These are phyloP conservation scores for Siniperca undulata DNA, from an alignment of 2,797 vertebrate genomes.

Conservation along the genomic window DNA sequence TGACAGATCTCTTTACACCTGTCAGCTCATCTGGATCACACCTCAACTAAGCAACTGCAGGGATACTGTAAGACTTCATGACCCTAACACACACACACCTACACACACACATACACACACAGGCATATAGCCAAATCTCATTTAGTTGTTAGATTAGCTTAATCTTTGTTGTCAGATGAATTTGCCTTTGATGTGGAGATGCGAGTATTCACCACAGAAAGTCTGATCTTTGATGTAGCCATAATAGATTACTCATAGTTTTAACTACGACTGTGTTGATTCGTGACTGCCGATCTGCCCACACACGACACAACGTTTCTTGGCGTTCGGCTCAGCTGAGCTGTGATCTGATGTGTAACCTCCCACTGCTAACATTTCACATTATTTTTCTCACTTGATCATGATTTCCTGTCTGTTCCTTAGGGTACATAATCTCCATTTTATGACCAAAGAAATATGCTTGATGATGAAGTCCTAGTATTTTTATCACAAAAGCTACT, in stretches of 20 bases:
- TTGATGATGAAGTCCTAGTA: background rate
- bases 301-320: conserved; percentile 40
- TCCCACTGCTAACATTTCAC: conserved; percentile 39
- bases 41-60: conserved; percentile 13
- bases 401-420: conserved; percentile 5
- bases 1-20: conserved; percentile 19
- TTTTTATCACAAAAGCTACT: background rate
- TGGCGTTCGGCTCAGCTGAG: conserved; percentile 31
- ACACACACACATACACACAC: background rate
- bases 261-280: conserved; percentile 33
- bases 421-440: background rate
- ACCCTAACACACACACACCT: background rate
- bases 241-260: conserved; percentile 57
- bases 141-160: conserved; percentile 18
- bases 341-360: conserved; percentile 47
- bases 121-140: background rate
- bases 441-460: background rate
- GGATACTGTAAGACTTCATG: background rate
- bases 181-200: background rate
- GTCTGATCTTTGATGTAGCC: conserved; percentile 44
- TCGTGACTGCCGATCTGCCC: conserved; percentile 67
- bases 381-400: conserved; percentile 22
- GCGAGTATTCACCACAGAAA: conserved; percentile 9
- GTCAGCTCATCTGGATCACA: conserved; percentile 37
- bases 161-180: conserved; percentile 10